phyloP scores from a whole-genome alignment of 2,113 vertebrate species.

The Theristicus caerulescens region DNA sequence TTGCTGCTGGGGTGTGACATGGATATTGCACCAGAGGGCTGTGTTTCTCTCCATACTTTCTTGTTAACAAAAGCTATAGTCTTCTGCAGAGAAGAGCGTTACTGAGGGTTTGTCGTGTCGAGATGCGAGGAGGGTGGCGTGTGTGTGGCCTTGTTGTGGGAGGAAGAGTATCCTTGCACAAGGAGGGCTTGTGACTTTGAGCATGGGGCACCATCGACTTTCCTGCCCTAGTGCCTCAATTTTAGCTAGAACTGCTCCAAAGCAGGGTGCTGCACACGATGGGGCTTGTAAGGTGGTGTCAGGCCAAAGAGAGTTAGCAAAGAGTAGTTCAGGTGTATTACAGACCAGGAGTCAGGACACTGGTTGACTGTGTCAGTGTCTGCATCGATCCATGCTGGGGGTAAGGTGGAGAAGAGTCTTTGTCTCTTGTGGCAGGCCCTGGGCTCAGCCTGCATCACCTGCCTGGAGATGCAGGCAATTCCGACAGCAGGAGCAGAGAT shows the following conservation, averaged over 20 bases:
- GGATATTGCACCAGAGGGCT: background rate
- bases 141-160: background rate
- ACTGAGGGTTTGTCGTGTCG: background rate
- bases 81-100: background rate
- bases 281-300: background rate
- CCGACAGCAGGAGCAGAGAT: background rate
- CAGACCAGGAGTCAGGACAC: background rate
- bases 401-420: background rate
- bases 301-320: background rate
- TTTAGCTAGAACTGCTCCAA: background rate
- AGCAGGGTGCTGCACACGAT: background rate
- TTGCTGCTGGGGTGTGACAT: background rate
- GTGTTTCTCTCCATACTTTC: background rate
- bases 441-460: background rate
- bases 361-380: background rate
- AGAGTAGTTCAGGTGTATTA: background rate
- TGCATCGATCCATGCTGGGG: background rate
- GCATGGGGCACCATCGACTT: background rate
- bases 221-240: background rate
- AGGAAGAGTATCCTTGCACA: background rate
- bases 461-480: background rate
- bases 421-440: background rate
- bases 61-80: background rate
- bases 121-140: background rate
- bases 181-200: background rate